Conservation (phyloP, 2,888 invertebrate genomes). For the Exocentrus adspersus region DNA sequence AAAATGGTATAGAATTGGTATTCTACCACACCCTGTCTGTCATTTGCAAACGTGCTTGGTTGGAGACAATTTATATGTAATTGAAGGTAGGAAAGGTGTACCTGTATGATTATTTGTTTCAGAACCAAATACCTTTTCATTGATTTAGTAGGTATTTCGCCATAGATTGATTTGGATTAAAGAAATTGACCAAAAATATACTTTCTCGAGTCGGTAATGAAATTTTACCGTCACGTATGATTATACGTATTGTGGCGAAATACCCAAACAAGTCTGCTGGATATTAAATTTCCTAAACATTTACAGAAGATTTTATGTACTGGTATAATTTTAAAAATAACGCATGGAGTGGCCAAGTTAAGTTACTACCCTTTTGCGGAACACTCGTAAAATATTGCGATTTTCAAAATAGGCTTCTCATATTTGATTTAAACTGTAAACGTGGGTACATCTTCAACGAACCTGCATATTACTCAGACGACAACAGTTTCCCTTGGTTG, state of each 20-base stretch:
- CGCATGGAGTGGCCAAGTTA: conserved; percentile 51
- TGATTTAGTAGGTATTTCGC: no score
- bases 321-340: conserved; percentile 56
- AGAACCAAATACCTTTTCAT: no score
- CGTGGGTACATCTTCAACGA: conserved; percentile 54
- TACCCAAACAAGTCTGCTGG: no score
- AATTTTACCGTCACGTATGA: no score
- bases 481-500: conserved; percentile 38
- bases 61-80: conserved; percentile 55
- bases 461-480: no score
- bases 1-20: conserved; percentile 54
- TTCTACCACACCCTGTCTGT: conserved; percentile 54
- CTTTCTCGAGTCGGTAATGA: no score
- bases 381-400: conserved; percentile 54
- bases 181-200: no score
- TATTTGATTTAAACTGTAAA: conserved; percentile 49
- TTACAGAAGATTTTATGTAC: conserved; percentile 57
- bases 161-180: no score
- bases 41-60: conserved; percentile 59
- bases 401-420: conserved; percentile 51
- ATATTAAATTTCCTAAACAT: no score
- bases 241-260: no score
- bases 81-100: conserved; percentile 51
- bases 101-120: no score
- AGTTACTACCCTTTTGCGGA: conserved; percentile 50